These are phyloP conservation scores for Nemopilema nomurai DNA, from an alignment of 30 jellyfish, hydroid and myxozoan genomes.

Conservation along the genomic window DNA sequence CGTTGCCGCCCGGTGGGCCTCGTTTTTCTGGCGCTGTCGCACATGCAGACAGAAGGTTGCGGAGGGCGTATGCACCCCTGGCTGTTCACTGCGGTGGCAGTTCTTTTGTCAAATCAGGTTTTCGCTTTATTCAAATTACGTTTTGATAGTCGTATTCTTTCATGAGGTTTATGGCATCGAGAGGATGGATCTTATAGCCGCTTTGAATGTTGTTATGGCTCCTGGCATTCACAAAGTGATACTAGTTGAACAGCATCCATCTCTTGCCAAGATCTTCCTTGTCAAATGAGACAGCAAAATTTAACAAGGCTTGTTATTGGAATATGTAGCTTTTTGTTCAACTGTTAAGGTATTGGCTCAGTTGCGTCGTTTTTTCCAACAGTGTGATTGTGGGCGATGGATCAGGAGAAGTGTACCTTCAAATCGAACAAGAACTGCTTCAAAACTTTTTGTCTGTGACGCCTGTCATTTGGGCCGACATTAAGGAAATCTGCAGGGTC, in stretches of 20 bases:
- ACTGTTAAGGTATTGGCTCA: background rate
- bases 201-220: too few relatives aligned
- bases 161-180: background rate
- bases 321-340: too few relatives aligned
- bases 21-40: conserved; percentile 4
- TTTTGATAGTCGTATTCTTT: too few relatives aligned
- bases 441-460: conserved; percentile 3
- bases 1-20: conserved; percentile 23
- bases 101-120: conserved; percentile 20
- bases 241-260: too few relatives aligned
- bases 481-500: background rate
- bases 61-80: background rate
- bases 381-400: conserved; percentile 28
- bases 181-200: too few relatives aligned
- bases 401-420: conserved; percentile 14
- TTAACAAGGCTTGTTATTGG: too few relatives aligned
- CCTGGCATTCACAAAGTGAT: too few relatives aligned
- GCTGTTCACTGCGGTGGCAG: conserved; percentile 19
- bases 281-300: too few relatives aligned
- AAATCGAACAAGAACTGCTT: conserved; percentile 15
- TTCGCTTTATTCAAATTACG: too few relatives aligned
- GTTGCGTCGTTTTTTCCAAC: background rate
- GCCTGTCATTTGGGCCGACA: background rate
- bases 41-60: conserved; percentile 5
- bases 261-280: too few relatives aligned